These are phyloP conservation scores for Andrena minutula DNA, from an alignment of 2,888 invertebrate genomes.

Conservation along the genomic window DNA sequence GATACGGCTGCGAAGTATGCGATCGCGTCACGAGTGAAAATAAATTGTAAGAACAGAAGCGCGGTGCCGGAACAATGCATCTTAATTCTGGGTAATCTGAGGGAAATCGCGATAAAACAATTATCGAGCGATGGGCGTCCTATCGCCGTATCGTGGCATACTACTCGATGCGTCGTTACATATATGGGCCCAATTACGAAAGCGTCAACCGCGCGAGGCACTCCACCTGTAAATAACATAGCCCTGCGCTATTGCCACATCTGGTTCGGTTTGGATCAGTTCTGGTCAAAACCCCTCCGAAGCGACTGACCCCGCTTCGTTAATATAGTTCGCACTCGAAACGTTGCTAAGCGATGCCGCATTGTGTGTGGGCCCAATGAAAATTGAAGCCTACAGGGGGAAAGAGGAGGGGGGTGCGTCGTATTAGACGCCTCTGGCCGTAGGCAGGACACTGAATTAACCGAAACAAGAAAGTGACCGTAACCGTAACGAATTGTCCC, in stretches of 20 bases:
- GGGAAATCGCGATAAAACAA: neutral
- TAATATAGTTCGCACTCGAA: neutral
- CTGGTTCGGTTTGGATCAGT: slow-evolving; percentile 11
- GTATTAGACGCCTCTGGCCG: neutral
- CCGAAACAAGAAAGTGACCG: slow-evolving; percentile 16
- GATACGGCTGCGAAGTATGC: neutral
- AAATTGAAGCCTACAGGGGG: no score
- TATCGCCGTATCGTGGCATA: neutral
- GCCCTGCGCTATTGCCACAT: neutral
- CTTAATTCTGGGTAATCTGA: neutral
- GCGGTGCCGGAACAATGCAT: no score
- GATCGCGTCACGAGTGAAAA: neutral
- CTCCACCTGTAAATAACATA: neutral
- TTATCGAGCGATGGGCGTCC: slow-evolving; percentile 2
- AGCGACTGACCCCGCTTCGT: neutral
- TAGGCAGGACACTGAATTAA: neutral
- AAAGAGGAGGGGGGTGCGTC: neutral
- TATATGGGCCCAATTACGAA: slow-evolving; percentile 1
- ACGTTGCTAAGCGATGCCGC: neutral
- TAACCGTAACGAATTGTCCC: slow-evolving; percentile 22
- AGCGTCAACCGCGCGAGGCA: neutral
- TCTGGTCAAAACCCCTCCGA: slow-evolving; percentile 8
- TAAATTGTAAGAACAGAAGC: no score
- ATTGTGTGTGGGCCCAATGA: neutral
- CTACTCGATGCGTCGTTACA: neutral